Base-by-base conservation (phyloP, 2,797 vertebrate genomes). In the Etheostoma nigrum region DNA sequence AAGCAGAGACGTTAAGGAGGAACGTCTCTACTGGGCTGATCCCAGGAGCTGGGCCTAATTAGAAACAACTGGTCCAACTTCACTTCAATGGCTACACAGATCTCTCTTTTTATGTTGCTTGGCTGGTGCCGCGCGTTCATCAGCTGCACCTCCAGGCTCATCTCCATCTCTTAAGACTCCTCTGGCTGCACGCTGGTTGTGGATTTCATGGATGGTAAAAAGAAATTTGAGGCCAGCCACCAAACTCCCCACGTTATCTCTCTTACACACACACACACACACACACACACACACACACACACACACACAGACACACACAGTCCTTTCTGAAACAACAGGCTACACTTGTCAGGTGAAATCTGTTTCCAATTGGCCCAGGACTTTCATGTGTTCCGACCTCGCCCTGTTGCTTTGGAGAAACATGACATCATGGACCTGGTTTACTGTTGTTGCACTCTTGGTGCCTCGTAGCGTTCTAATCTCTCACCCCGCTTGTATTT, bases 51-150 rank as follows among this genome's bases (percentile, higher is more conserved):
- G 67, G 78, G 81, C 89, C 90, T 95, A 95, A 96, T 95, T 94
- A 94, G 92, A 95, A 95, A 93, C 95, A 95, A 95, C 93, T 95
- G 94, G 66, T 89, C 8, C 68, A 90, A 92, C 92, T 89, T 93
- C 85, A 93, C 89, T 94, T 93, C 93, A 92, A 91, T 92, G 87
- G 87, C 89, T 87, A 21, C 79, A 25, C 80, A 81, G 86, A 93
- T 91, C 90, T 95, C 84, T 82, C 87, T 84, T 94, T 91, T 93
- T 94, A 94, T 94, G 92, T 91, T 91, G 91, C 90, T 94, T 95
- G 94, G 93, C 94, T 72, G 89, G 72, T 89, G 75, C 77, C 70
- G 69, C 36, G 33, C 86, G 90, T 91, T 94, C 94, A 93, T 94
- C 93, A 93, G 93, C 90, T 90, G 89, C 89, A 89, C 89, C 92